Percentiles rank a stretch among this genome's conserved stretches.
Conservation (phyloP, 2,888 invertebrate species). For the Dolichopus griseipennis region DNA sequence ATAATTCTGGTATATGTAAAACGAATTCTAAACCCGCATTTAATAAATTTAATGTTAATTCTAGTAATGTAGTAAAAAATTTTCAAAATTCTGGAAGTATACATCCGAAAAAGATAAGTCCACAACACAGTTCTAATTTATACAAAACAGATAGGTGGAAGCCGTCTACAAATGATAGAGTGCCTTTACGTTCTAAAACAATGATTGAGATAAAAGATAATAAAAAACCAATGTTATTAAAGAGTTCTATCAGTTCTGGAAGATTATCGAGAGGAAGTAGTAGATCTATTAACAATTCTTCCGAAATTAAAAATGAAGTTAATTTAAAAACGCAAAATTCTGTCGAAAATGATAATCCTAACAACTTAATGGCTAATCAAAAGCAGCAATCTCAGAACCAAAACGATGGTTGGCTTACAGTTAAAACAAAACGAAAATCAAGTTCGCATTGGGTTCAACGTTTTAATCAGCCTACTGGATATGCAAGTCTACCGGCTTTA, state of each 20-base stretch:
- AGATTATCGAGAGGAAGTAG: not conserved
- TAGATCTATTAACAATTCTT: not conserved
- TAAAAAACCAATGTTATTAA: not conserved
- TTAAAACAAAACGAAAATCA: slow-evolving; percentile 63
- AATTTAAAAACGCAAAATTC: not conserved
- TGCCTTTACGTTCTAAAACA: slow-evolving; percentile 40
- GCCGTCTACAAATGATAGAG: slow-evolving; percentile 35
- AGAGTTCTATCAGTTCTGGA: not conserved
- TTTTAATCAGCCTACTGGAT: slow-evolving; percentile 74
- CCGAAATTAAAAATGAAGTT: not conserved
- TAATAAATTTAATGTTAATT: slow-evolving; percentile 12
- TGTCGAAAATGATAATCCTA: not conserved
- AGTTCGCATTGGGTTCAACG: slow-evolving; percentile 66
- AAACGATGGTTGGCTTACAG: slow-evolving; percentile 82
- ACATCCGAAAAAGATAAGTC: slow-evolving; percentile 18
- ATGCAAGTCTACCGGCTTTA: slow-evolving; percentile 70
- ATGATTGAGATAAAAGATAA: slow-evolving; percentile 39
- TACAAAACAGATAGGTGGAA: slow-evolving; percentile 26
- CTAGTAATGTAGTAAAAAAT: slow-evolving; percentile 12
- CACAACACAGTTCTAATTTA: slow-evolving; percentile 20
- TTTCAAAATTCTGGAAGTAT: slow-evolving; percentile 17
- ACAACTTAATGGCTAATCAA: not conserved
- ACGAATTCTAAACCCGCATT: slow-evolving; percentile 17
- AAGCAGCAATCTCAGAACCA: slow-evolving; percentile 23
- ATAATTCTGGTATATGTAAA: slow-evolving; percentile 17